A percentile compares a stretch with the other conserved stretches of the same genome.
Evolutionary conservation across 2,113 vertebrate species (phyloP).

Genomic region (Heterochromis multidens): DNA sequence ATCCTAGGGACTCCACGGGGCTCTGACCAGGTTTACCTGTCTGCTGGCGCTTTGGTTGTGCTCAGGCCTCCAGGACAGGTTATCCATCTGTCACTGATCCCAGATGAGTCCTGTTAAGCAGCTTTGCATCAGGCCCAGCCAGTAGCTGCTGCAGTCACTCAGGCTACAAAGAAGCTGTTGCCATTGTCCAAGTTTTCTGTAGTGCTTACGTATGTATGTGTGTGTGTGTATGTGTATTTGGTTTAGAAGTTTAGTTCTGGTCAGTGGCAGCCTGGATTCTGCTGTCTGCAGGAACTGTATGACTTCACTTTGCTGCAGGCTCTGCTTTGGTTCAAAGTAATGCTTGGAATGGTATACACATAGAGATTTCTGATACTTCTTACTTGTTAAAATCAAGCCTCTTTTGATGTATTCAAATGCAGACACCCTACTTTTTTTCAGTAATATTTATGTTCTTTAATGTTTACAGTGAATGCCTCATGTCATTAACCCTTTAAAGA

Average conservation of each 20-base stretch:
- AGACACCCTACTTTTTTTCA: background rate
- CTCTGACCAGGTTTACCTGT: constrained; percentile 59
- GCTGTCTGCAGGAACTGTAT: constrained; percentile 8
- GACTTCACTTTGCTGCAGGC: background rate
- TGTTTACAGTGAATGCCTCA: background rate
- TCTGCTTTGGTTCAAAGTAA: constrained; percentile 7
- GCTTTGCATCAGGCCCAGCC: constrained; percentile 57
- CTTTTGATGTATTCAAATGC: background rate
- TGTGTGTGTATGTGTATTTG: background rate
- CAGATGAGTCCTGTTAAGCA: constrained; percentile 66
- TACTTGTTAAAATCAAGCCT: background rate
- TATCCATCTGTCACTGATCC: constrained; percentile 68
- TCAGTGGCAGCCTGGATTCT: constrained; percentile 19
- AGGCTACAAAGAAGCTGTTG: constrained; percentile 28
- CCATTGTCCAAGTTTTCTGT: constrained; percentile 22
- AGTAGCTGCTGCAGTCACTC: constrained; percentile 32
- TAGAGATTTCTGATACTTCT: background rate
- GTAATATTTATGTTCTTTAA: background rate
- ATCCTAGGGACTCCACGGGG: constrained; percentile 9
- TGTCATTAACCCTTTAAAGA: background rate
- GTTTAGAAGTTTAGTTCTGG: constrained; percentile 30
- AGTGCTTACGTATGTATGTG: background rate
- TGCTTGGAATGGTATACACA: constrained; percentile 2
- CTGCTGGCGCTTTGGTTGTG: constrained; percentile 19
- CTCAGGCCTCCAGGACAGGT: constrained; percentile 48